phyloP scores from a whole-genome alignment of 2,888 invertebrate species.

The Salpingus planirostris region DNA sequence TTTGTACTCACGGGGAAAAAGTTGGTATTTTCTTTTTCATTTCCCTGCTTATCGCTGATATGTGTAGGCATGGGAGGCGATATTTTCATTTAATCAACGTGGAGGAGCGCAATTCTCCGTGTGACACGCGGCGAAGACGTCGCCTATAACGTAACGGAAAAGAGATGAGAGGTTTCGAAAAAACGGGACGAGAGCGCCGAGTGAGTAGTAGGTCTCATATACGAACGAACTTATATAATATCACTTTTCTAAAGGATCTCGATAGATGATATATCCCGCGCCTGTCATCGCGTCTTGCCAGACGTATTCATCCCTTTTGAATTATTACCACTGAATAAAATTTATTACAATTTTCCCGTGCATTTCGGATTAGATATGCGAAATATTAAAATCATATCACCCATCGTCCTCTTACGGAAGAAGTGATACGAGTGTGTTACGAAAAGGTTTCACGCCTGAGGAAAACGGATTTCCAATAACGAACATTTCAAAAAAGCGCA shows the following conservation, averaged over 20 bases:
- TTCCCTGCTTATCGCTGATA: no score
- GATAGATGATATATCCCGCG: constrained; percentile 40
- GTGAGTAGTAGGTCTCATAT: constrained; percentile 11
- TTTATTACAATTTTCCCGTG: constrained; percentile 37
- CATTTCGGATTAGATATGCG: constrained; percentile 38
- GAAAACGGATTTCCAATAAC: no score
- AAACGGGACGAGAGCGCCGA: constrained; percentile 3
- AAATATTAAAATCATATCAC: constrained; percentile 38
- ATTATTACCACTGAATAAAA: constrained; percentile 39
- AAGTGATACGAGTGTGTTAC: no score
- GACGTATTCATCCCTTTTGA: constrained; percentile 40
- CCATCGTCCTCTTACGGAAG: no score
- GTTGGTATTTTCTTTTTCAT: no score
- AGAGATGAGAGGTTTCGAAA: no score
- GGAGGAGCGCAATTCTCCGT: constrained; percentile 7
- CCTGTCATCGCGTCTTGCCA: constrained; percentile 35
- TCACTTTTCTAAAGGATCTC: constrained; percentile 34
- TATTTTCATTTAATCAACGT: constrained; percentile 11
- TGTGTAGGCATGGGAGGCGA: constrained; percentile 1
- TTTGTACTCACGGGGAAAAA: no score
- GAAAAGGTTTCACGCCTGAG: no score
- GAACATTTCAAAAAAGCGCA: no score
- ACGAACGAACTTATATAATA: constrained; percentile 25
- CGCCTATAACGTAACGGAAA: no score
- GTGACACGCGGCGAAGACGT: no score